These are phyloP conservation scores for Drosophila murphyi DNA, from an alignment of 1,140 invertebrate species.

Conservation along the genomic window DNA sequence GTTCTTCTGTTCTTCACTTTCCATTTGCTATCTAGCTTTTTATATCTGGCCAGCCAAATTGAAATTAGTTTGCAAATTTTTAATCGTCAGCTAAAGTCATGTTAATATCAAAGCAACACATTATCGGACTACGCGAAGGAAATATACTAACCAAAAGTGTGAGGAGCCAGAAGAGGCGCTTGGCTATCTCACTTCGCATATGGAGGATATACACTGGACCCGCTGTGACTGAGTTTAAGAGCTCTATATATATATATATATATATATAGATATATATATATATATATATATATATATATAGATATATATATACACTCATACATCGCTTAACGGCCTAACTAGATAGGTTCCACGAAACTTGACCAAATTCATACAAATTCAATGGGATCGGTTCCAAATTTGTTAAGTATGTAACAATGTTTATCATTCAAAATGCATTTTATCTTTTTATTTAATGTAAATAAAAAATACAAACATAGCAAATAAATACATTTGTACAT, in stretches of 20 bases:
- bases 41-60: not conserved
- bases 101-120: slow-evolving; percentile 53
- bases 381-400: too few relatives aligned
- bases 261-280: slow-evolving; percentile 9
- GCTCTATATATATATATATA: slow-evolving; percentile 22
- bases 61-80: not conserved
- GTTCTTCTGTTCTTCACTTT: too few relatives aligned
- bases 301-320: too few relatives aligned
- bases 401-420: too few relatives aligned
- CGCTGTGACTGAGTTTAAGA: not conserved
- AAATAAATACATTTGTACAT: too few relatives aligned
- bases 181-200: slow-evolving; percentile 83
- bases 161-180: slow-evolving; percentile 83
- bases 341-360: not conserved
- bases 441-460: too few relatives aligned
- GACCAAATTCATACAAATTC: too few relatives aligned
- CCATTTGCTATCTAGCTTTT: too few relatives aligned
- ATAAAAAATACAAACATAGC: too few relatives aligned
- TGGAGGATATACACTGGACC: slow-evolving; percentile 65
- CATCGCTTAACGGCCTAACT: too few relatives aligned
- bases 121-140: slow-evolving; percentile 51
- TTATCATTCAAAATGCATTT: too few relatives aligned
- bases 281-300: slow-evolving; percentile 1
- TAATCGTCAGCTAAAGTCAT: slow-evolving; percentile 26
- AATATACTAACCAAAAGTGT: slow-evolving; percentile 57